phyloP scores from a whole-genome alignment of 2,113 vertebrate genomes.

The Nesogale talazaci region DNA sequence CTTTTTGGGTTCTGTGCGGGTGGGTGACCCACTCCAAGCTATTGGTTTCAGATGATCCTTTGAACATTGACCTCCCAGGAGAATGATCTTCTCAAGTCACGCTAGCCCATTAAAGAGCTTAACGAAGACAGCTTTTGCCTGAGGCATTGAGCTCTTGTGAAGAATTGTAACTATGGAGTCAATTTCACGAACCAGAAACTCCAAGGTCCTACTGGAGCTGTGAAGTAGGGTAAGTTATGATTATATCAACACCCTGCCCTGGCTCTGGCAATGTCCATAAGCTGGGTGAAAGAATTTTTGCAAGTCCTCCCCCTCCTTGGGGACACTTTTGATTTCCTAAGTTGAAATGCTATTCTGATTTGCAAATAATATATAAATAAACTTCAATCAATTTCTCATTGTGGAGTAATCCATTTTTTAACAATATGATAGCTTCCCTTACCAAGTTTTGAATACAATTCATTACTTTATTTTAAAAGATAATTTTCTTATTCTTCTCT shows the following conservation, averaged over 20 bases:
- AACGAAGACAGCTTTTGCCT: neutral
- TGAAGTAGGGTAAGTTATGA: neutral
- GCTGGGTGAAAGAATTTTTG: neutral
- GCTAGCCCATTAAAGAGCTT: neutral
- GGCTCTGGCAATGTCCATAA: neutral
- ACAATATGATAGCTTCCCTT: neutral
- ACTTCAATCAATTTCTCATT: neutral
- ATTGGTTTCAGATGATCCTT: neutral
- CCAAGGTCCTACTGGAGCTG: neutral
- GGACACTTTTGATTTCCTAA: neutral
- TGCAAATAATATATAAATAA: neutral
- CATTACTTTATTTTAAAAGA: conserved; percentile 19
- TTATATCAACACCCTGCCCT: neutral
- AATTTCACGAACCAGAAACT: neutral
- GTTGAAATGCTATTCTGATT: neutral
- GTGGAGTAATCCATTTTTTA: neutral
- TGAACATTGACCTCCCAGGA: neutral
- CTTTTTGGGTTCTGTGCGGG: neutral
- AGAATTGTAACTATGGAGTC: neutral
- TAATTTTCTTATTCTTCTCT: neutral
- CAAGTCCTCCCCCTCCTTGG: neutral
- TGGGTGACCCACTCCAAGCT: neutral
- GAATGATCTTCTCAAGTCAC: neutral
- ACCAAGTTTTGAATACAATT: neutral
- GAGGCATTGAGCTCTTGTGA: neutral